A percentile compares a stretch with the other conserved stretches of the same genome.
Evolutionary conservation across 2,888 invertebrate species (phyloP).

Genomic region (Amphipoea lucens): DNA sequence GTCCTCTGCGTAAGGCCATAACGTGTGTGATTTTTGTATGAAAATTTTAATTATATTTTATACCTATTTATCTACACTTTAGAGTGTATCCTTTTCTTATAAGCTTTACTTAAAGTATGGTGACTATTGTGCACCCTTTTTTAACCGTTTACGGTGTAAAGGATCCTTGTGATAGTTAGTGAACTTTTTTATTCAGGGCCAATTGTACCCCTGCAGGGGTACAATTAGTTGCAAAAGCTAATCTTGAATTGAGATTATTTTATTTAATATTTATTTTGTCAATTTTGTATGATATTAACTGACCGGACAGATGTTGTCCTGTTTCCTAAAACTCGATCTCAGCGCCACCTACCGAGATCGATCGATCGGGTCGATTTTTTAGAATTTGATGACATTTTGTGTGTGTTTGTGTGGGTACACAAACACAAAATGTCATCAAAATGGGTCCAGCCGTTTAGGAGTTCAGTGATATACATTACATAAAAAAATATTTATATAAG

Average conservation of each 20-base stretch:
- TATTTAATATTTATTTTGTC: not conserved
- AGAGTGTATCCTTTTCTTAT: not conserved
- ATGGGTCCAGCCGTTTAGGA: no score
- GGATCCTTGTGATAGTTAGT: not conserved
- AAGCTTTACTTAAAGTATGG: not conserved
- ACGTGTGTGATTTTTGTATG: conserved; percentile 9
- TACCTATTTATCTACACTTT: conserved; percentile 20
- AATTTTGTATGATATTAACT: not conserved
- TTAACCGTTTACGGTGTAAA: not conserved
- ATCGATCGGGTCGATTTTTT: no score
- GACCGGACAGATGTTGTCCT: no score
- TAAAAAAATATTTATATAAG: no score
- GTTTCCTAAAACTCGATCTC: no score
- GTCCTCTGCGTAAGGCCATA: not conserved
- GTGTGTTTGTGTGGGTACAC: no score
- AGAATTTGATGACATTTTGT: no score
- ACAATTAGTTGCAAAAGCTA: not conserved
- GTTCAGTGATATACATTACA: no score
- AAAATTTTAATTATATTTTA: conserved; percentile 20
- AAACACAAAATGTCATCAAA: no score
- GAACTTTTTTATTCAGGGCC: not conserved
- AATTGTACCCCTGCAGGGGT: no score
- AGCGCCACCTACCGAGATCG: no score
- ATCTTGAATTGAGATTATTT: not conserved
- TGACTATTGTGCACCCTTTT: not conserved